A percentile compares a stretch with the other conserved stretches of the same genome.
Evolutionary conservation across 2,113 vertebrate species (phyloP).

Genomic region (Oreochromis tanganicae): DNA sequence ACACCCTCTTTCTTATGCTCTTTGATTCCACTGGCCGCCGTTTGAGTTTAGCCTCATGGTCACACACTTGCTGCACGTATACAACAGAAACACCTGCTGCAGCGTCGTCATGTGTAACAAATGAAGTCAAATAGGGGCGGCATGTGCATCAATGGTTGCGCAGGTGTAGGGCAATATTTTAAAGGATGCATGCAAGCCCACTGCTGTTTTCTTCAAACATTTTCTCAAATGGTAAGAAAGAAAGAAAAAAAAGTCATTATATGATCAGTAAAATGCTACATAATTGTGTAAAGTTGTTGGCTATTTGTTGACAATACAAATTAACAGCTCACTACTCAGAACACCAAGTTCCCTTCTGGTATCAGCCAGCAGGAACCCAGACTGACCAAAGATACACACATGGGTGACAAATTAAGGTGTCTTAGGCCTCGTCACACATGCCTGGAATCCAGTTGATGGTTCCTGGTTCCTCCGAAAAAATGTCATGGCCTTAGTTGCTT

Average conservation of each 20-base stretch:
- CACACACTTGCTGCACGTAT: conserved; percentile 46
- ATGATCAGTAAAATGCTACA: not conserved
- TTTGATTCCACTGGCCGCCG: not conserved
- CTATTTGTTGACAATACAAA: not conserved
- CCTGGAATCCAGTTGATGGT: not conserved
- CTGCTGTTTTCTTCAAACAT: not conserved
- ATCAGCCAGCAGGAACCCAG: not conserved
- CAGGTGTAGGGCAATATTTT: not conserved
- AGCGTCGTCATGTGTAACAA: not conserved
- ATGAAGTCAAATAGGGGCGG: not conserved
- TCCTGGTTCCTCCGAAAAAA: not conserved
- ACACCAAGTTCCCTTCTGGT: not conserved
- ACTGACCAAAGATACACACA: not conserved
- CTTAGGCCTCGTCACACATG: not conserved
- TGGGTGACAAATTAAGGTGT: not conserved
- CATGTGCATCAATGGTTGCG: not conserved
- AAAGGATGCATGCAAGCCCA: not conserved
- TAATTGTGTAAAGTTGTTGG: not conserved
- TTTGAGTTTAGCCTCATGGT: conserved; percentile 19
- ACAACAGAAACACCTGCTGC: conserved; percentile 51
- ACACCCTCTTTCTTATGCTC: not conserved
- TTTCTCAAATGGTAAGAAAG: not conserved
- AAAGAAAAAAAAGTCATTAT: not conserved
- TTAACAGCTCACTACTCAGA: not conserved
- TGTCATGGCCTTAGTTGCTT: not conserved